phyloP scores from a whole-genome alignment of 2,797 vertebrate genomes.

The Oreochromis mossambicus region DNA sequence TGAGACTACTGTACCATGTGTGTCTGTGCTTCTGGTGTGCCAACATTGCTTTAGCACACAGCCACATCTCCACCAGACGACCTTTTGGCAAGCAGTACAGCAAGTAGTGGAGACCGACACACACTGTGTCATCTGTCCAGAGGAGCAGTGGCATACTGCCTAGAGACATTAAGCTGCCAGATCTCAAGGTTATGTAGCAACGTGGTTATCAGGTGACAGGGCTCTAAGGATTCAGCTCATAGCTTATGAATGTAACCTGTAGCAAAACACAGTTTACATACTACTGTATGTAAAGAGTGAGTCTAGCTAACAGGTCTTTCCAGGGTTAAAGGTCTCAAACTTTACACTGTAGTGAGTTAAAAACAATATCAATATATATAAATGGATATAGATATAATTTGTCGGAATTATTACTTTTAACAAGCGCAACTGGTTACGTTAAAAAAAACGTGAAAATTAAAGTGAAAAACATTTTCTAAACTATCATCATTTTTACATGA shows the following conservation, averaged over 20 bases:
- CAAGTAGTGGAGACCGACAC: conserved; percentile 9
- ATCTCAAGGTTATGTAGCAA: conserved; percentile 34
- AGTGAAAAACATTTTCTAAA: conserved; percentile 7
- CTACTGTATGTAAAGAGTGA: not conserved
- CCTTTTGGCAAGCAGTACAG: conserved; percentile 38
- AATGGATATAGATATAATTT: not conserved
- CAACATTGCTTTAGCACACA: not conserved
- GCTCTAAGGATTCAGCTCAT: conserved; percentile 16
- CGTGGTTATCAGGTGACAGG: conserved; percentile 45
- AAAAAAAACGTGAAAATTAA: not conserved
- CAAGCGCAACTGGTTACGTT: not conserved
- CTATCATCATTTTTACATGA: conserved; percentile 46
- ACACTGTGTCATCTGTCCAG: conserved; percentile 40
- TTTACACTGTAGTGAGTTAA: not conserved
- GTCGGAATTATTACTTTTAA: not conserved
- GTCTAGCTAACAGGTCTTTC: not conserved
- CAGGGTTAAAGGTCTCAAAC: not conserved
- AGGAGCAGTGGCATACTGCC: conserved; percentile 16
- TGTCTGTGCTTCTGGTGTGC: not conserved
- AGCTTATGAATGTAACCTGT: conserved; percentile 9
- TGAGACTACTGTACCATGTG: not conserved
- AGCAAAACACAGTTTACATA: not conserved
- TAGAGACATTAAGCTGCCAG: conserved; percentile 30
- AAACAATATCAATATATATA: not conserved
- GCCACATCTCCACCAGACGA: conserved; percentile 40